phyloP scores from a whole-genome alignment of 30 jellyfish, hydroid and myxozoan genomes.

The Sanderia malayensis region DNA sequence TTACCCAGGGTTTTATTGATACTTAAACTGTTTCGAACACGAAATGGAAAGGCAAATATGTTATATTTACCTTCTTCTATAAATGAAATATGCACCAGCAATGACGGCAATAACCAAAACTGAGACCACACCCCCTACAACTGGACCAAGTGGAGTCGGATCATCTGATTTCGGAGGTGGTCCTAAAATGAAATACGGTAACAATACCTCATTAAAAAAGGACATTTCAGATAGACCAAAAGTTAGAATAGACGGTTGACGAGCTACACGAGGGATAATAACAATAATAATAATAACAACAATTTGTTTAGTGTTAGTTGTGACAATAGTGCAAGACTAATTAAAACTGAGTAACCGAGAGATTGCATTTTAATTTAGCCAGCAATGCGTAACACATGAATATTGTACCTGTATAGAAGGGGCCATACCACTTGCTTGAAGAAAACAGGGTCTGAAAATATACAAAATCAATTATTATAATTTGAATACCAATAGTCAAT shows the following conservation, averaged over 20 bases:
- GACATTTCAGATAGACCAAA: not conserved
- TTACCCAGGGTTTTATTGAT: too few species aligned
- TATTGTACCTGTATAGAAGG: not conserved
- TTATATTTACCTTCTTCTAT: not conserved
- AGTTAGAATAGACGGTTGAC: not conserved
- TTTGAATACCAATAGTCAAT: not conserved
- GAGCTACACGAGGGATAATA: not conserved
- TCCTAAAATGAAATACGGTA: too few species aligned
- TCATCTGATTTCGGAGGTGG: not conserved
- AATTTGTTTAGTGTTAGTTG: not conserved
- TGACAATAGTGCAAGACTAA: not conserved
- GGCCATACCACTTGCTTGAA: constrained; percentile 2
- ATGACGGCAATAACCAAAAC: not conserved
- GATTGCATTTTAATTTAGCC: too few species aligned
- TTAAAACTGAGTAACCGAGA: too few species aligned
- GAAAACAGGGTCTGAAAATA: not conserved
- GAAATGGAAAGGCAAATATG: too few species aligned
- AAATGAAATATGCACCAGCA: not conserved
- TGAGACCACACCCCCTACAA: not conserved
- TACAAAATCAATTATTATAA: not conserved
- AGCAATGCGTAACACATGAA: too few species aligned
- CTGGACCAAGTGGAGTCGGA: not conserved
- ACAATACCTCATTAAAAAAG: not conserved
- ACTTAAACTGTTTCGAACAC: too few species aligned
- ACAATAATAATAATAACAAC: not conserved